Base-by-base conservation (phyloP, 92 coral and sea anemone species). In the Porites rus region DNA sequence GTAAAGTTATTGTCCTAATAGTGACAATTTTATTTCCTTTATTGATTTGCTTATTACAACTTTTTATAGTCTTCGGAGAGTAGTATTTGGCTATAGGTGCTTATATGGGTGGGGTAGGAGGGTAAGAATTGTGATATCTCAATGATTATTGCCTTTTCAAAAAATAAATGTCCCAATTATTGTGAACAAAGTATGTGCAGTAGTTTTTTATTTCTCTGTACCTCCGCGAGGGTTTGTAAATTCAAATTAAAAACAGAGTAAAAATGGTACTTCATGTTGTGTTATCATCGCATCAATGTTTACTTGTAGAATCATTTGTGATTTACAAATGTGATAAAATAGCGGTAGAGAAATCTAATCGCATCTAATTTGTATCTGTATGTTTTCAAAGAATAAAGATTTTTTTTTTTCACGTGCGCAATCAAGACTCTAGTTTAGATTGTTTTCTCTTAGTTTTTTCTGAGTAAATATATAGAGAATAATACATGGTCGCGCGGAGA, bases 81-180 rank as follows among this genome's bases (percentile, higher is more conserved):
- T 19, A 56, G 80, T n/a, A 64, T 17, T 7, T 66, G 54, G 68
- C 52, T 60, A 11, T 14, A 6, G 59, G 63, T 61, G 10, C 24
- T 53, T 9, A 16, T 19, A 25, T 19, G 80, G 3, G 80, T 51
- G 51, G 65, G 19, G 61, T 10, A 24, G 80, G 16, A 59, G 80
- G 53, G 51, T 38, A 25, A 25, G 22, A 6, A 59, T 59, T n/a
- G 10, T 60, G 25, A 68, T 38, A 24, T 60, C 8, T 18, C 68
- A 58, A 24, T 58, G 20, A 12, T 25, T 2, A 59, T 75, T 20
- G 28, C 24, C 31, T 76, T 76, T 60, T 60, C 61, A 28, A 76
- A 24, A 61, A 60, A 76, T 58, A 76, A 76, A 76, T 76, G 80
- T 76, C 28, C 80, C 59, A 76, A 59, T 58, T 28, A 75, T 24